Evolutionary conservation across 1,140 invertebrate genomes (phyloP).

Genomic region (Himalopsyche phryganea): DNA sequence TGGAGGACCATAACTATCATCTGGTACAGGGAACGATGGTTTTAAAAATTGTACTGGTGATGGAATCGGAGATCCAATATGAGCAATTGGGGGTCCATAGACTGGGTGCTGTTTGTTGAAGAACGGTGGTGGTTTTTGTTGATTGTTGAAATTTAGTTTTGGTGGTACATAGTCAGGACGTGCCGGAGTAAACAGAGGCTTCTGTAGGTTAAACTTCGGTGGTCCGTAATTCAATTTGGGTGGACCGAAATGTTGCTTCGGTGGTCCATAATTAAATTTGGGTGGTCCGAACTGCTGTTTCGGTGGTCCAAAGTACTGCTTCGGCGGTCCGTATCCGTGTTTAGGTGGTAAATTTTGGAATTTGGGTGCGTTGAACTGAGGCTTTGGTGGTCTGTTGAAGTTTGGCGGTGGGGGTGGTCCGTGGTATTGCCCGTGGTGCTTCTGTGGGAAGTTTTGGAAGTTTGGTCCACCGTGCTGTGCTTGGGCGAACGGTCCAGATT

Average conservation of each 20-base stretch:
- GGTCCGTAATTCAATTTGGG: constrained; percentile 45
- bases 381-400: constrained; percentile 27
- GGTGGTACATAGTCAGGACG: constrained; percentile 42
- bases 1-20: constrained; percentile 49
- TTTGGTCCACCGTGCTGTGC: constrained; percentile 14
- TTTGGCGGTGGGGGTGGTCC: constrained; percentile 25
- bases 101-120: constrained; percentile 41
- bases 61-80: constrained; percentile 34
- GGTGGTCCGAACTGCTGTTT: constrained; percentile 46
- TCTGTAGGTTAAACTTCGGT: constrained; percentile 43
- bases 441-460: constrained; percentile 35
- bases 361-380: constrained; percentile 42
- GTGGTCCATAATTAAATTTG: constrained; percentile 42
- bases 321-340: constrained; percentile 42
- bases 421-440: constrained; percentile 29
- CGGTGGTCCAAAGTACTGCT: constrained; percentile 39
- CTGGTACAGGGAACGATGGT: constrained; percentile 47
- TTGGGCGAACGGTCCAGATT: constrained; percentile 20
- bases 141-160: constrained; percentile 48
- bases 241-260: constrained; percentile 43
- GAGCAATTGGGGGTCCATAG: constrained; percentile 52
- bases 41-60: constrained; percentile 50
- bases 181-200: constrained; percentile 21
- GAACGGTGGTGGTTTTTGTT: constrained; percentile 36
- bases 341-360: constrained; percentile 47